Evolutionary conservation across 2,797 vertebrate genomes (phyloP).

Genomic region (Clarias laeviceps): DNA sequence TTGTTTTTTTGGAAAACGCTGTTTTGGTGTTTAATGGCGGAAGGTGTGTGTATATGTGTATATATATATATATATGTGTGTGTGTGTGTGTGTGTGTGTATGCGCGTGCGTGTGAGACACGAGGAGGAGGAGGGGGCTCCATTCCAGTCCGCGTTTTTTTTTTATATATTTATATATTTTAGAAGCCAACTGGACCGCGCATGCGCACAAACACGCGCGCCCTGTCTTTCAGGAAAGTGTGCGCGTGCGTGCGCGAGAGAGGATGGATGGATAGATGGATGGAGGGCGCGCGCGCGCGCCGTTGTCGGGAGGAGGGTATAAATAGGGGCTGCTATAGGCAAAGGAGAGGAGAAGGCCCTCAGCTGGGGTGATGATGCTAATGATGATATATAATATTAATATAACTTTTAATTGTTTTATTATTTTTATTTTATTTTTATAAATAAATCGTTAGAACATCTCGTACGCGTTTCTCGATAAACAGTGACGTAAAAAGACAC

Average conservation of each 20-base stretch:
- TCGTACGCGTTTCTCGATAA: background rate
- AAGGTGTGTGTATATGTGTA: constrained; percentile 72
- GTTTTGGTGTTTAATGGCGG: constrained; percentile 69
- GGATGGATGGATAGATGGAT: background rate
- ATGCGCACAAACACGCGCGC: background rate
- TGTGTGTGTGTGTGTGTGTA: background rate
- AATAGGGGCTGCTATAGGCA: background rate
- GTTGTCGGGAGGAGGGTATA: background rate
- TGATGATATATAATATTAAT: background rate
- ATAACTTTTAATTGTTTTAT: background rate
- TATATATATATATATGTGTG: background rate
- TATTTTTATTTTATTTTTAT: background rate
- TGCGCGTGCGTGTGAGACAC: constrained; percentile 50
- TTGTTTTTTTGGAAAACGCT: constrained; percentile 49
- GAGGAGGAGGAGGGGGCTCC: constrained; percentile 54
- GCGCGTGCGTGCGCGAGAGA: background rate
- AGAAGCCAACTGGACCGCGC: background rate
- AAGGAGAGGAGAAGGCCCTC: background rate
- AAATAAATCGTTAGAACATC: background rate
- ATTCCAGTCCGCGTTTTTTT: background rate
- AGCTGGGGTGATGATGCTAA: background rate
- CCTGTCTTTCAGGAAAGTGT: background rate
- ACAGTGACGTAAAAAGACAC: background rate
- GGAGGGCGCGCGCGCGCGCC: constrained; percentile 51
- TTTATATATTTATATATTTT: no score